Percentiles rank a stretch among this genome's conserved stretches.
phyloP scores from a whole-genome alignment of 2,797 vertebrate genomes.

The Erpetoichthys calabaricus region DNA sequence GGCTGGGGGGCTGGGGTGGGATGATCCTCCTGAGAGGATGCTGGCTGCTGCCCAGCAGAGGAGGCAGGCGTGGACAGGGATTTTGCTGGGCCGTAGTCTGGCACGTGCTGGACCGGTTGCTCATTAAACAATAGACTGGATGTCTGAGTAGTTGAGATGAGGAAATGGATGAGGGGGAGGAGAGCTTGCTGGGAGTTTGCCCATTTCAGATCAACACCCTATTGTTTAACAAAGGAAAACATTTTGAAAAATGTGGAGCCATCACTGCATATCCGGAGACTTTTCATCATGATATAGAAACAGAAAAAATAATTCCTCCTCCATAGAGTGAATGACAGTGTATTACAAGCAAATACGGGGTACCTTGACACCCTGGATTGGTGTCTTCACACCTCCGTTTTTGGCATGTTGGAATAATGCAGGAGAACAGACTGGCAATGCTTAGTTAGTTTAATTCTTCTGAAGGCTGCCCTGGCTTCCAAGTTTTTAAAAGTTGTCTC shows the following conservation, averaged over 20 bases:
- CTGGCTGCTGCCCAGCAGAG: constrained; percentile 1
- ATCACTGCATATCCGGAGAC: constrained; percentile 41
- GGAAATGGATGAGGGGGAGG: constrained; percentile 45
- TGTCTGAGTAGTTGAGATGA: constrained; percentile 43
- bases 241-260: constrained; percentile 14
- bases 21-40: background rate
- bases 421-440: no score
- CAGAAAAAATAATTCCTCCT: constrained; percentile 34
- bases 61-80: constrained; percentile 30
- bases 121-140: constrained; percentile 54
- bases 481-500: no score
- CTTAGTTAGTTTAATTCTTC: no score
- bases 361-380: background rate
- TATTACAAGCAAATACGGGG: constrained; percentile 26
- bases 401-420: no score
- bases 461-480: no score
- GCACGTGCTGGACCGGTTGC: constrained; percentile 40
- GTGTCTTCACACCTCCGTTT: no score
- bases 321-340: constrained; percentile 14
- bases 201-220: constrained; percentile 19
- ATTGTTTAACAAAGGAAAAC: constrained; percentile 40
- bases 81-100: constrained; percentile 30
- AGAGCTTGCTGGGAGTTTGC: constrained; percentile 33
- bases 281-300: constrained; percentile 35
- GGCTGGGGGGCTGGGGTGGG: background rate